These are phyloP conservation scores for Ammospiza caudacuta DNA, from an alignment of 2,113 vertebrate species.

Conservation along the genomic window DNA sequence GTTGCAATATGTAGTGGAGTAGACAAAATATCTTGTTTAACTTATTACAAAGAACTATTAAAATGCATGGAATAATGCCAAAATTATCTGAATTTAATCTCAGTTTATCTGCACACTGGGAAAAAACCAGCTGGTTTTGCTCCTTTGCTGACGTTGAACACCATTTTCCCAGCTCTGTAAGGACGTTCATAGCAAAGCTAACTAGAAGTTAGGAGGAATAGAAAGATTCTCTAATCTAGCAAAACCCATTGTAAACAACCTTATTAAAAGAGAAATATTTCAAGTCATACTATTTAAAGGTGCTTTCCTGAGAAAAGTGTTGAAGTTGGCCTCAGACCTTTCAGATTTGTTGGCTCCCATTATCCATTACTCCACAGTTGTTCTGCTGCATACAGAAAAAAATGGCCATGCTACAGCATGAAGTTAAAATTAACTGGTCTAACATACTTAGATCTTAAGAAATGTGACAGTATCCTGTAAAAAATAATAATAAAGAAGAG, in stretches of 20 bases:
- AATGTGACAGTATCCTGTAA: not conserved
- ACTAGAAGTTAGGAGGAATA: not conserved
- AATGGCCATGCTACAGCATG: not conserved
- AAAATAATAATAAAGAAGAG: not conserved
- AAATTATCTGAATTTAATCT: not conserved
- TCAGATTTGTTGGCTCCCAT: not conserved
- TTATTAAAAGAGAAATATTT: not conserved
- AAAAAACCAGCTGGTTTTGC: not conserved
- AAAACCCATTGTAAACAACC: not conserved
- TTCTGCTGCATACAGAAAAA: not conserved
- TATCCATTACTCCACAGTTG: not conserved
- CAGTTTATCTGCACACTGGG: not conserved
- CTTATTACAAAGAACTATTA: not conserved
- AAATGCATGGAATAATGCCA: not conserved
- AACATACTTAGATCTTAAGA: not conserved
- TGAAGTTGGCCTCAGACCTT: not conserved
- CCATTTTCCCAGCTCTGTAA: not conserved
- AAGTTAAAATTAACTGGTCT: not conserved
- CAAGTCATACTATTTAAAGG: not conserved
- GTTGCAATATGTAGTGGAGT: not conserved
- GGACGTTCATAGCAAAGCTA: not conserved
- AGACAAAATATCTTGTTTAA: not conserved
- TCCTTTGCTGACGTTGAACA: not conserved
- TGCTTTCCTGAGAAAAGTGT: not conserved
- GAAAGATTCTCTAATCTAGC: not conserved